Base-by-base conservation (phyloP, 2,113 vertebrate species). In the Hyperopisus bebe region DNA sequence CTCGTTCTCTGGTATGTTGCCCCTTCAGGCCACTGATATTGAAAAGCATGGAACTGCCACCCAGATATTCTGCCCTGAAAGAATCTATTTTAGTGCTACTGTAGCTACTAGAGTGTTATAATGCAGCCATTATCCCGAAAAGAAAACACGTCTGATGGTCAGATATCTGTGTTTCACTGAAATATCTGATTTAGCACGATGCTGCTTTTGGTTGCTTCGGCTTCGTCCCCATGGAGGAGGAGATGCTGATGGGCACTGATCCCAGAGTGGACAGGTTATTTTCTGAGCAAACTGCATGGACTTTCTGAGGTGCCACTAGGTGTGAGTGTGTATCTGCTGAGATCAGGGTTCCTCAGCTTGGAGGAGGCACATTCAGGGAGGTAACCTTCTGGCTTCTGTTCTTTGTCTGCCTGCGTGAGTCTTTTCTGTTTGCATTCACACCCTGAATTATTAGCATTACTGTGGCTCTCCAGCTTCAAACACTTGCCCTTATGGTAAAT, bases 361-460 rank as follows among this genome's bases (percentile, higher is more conserved):
- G 10, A 15, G 51, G 19, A 24, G 13, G 21, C n/a, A 13, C 47
- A 77, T 48, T 82, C 27, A 62, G 47, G 27, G 42, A 2, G 2
- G 31, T 10, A 47, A 11, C 21, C 66, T 27, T 62, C 62, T 53
- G 82, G 24, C 24, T 19, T 13, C 42, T 2, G 4, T 19, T 35
- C 55, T 39, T 66, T 66, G 77, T 84, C 83, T 84, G 24, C 44
- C 13, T 31, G 19, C 27, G 9, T 89, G 44, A 31, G 19, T 3
- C 48, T 86, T 86, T 47, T 86, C 11, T 86, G 46, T 77, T 44
- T 89, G 48, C 21, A 84, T 85, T 85, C 53, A 89, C 53, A 85
- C 17, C 42, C 53, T 46, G 89, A 55, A 89, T 84, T 55, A 89
- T 89, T 89, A 89, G 17, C 82, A 86, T 89, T 84, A 42, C 51